Percentiles rank a stretch among this genome's conserved stretches.
phyloP scores from a whole-genome alignment of 1,140 invertebrate species.

The Drosophila mojavensis region DNA sequence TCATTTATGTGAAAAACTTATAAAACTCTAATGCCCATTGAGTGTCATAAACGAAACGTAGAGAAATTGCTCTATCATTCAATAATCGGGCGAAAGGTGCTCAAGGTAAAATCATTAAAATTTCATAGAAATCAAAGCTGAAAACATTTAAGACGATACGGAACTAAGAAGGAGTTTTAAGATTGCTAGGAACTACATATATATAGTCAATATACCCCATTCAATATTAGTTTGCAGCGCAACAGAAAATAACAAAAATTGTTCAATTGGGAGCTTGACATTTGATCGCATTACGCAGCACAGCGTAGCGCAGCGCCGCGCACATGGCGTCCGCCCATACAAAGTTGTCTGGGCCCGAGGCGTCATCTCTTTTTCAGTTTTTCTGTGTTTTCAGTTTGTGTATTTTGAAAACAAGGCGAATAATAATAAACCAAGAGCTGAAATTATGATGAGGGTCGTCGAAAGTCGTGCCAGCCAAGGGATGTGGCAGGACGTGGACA shows the following conservation, averaged over 20 bases:
- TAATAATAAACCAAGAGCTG: conserved; percentile 52
- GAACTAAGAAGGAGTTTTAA: too few relatives aligned
- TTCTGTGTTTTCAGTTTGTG: background rate
- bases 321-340: conserved; percentile 56
- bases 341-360: conserved; percentile 45
- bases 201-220: background rate
- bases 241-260: conserved; percentile 13
- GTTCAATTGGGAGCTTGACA: conserved; percentile 52
- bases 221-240: background rate
- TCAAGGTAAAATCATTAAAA: too few relatives aligned
- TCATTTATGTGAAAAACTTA: too few relatives aligned
- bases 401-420: conserved; percentile 38
- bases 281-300: conserved; percentile 52
- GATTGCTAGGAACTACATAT: background rate
- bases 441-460: conserved; percentile 69
- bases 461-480: conserved; percentile 8
- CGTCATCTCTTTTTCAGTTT: conserved; percentile 20
- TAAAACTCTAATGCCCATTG: too few relatives aligned
- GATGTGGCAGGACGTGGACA: conserved; percentile 29
- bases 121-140: too few relatives aligned
- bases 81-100: too few relatives aligned
- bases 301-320: background rate
- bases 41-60: too few relatives aligned
- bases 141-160: too few relatives aligned
- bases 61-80: too few relatives aligned